Conservation (phyloP, 2,888 invertebrate genomes). For the Thalpophila matura region DNA sequence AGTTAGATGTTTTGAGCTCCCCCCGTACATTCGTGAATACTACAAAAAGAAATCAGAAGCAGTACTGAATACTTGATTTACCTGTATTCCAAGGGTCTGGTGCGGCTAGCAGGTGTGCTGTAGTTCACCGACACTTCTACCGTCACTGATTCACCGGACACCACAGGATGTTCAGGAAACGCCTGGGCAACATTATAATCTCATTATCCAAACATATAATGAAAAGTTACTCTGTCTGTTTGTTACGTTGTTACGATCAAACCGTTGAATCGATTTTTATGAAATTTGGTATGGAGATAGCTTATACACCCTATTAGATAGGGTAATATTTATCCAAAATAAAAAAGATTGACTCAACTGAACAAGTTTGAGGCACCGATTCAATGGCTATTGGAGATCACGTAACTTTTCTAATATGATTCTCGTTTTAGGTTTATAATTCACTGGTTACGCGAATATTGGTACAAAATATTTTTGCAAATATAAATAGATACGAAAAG, state of each 20-base stretch:
- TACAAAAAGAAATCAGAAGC: fast-evolving
- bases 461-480: too few relatives aligned
- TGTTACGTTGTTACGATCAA: too few relatives aligned
- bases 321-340: too few relatives aligned
- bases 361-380: too few relatives aligned
- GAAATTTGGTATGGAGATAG: too few relatives aligned
- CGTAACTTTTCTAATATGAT: too few relatives aligned
- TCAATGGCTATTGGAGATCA: too few relatives aligned
- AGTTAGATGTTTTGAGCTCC: not conserved
- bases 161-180: conserved; percentile 73
- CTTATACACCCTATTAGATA: too few relatives aligned
- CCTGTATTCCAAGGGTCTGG: conserved; percentile 84
- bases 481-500: not conserved
- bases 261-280: too few relatives aligned
- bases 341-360: too few relatives aligned
- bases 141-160: conserved; percentile 69
- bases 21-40: not conserved
- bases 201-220: conserved; percentile 1
- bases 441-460: too few relatives aligned
- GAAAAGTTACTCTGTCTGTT: not conserved
- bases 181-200: conserved; percentile 70
- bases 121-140: conserved; percentile 85
- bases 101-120: conserved; percentile 80
- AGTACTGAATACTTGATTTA: conserved; percentile 50
- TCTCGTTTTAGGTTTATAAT: too few relatives aligned